Percentiles rank a stretch among this genome's conserved stretches.
Evolutionary conservation across 2,888 invertebrate species (phyloP).

Genomic region (Philaethria dido): DNA sequence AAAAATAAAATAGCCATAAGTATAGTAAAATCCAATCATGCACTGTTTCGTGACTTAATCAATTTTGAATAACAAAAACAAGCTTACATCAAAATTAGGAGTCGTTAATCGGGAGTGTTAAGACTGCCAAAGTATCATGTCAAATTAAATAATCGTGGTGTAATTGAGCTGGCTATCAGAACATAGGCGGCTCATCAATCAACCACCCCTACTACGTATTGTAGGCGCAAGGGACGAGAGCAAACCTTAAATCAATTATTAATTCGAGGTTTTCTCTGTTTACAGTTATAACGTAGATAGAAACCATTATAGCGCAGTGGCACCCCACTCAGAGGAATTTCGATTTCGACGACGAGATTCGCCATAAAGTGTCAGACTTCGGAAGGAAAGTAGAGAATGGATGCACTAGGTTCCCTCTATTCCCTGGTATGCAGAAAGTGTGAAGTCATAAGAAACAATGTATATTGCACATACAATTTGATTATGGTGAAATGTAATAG

Average conservation of each 20-base stretch:
- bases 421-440: no score
- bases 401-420: no score
- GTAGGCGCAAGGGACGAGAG: conserved; percentile 39
- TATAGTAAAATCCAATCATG: background rate
- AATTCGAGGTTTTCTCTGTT: background rate
- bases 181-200: conserved; percentile 78
- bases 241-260: conserved; percentile 37
- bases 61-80: conserved; percentile 11
- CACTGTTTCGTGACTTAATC: background rate
- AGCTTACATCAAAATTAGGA: conserved; percentile 27
- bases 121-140: conserved; percentile 66
- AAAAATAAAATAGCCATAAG: background rate
- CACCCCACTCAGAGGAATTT: no score
- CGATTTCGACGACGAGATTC: no score
- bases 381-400: no score
- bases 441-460: no score
- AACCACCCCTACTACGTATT: conserved; percentile 58
- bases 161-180: conserved; percentile 75
- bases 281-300: background rate
- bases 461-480: no score
- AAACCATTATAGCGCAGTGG: no score
- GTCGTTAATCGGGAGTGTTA: conserved; percentile 36
- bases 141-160: conserved; percentile 78
- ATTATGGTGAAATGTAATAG: no score
- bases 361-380: no score